A percentile compares a stretch with the other conserved stretches of the same genome.
Conservation (phyloP, 1,140 invertebrate species). For the Temnothorax nylanderi region DNA sequence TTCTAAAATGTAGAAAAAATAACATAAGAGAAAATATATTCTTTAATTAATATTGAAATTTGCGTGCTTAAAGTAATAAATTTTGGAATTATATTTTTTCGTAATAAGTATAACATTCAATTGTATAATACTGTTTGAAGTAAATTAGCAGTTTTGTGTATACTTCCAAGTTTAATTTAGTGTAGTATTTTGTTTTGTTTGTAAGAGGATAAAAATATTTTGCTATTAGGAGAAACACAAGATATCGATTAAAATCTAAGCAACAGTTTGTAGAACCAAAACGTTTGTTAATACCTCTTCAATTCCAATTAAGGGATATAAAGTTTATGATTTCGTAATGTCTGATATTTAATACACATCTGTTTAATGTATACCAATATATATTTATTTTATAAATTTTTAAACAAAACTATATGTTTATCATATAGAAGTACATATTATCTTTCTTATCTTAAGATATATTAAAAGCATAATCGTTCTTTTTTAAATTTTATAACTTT, state of each 20-base stretch:
- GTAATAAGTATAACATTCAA: neutral
- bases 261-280: neutral
- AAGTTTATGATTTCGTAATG: neutral
- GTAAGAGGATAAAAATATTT: neutral
- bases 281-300: neutral
- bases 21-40: neutral
- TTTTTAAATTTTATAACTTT: neutral
- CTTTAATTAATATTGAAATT: neutral
- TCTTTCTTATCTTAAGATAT: neutral
- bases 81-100: neutral
- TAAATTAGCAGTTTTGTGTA: no score
- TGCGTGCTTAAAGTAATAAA: neutral
- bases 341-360: neutral
- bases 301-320: neutral
- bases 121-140: neutral
- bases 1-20: neutral
- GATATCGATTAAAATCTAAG: neutral
- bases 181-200: no score
- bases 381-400: neutral
- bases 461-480: neutral
- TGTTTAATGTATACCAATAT: neutral
- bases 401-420: neutral
- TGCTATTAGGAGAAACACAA: neutral
- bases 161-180: no score
- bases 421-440: neutral